phyloP scores from a whole-genome alignment of 2,888 invertebrate species.

The Mimachlamys varia region DNA sequence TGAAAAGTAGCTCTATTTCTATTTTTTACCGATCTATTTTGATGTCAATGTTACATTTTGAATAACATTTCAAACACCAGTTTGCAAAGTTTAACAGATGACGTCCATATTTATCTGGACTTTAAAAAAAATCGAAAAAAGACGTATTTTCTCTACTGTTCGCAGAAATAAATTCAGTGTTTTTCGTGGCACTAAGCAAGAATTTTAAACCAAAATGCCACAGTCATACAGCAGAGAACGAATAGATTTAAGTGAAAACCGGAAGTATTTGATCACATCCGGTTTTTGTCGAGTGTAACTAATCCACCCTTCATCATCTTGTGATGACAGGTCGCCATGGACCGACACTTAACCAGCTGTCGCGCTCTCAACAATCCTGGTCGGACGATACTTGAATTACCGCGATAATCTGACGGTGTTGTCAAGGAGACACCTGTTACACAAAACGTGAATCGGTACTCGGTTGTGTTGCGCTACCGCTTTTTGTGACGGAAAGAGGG shows the following conservation, averaged over 20 bases:
- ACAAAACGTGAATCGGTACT: not conserved
- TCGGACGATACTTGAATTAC: not conserved
- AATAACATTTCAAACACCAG: too few relatives aligned
- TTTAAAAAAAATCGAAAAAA: too few relatives aligned
- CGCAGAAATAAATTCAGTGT: too few relatives aligned
- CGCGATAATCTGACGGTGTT: not conserved
- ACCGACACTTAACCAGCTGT: not conserved
- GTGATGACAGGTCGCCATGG: not conserved
- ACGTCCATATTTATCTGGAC: too few relatives aligned
- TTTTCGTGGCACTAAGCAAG: too few relatives aligned
- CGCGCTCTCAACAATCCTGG: not conserved
- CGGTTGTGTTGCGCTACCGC: not conserved
- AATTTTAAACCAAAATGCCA: not conserved
- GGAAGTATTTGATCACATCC: not conserved
- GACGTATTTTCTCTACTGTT: too few relatives aligned
- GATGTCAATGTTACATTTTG: too few relatives aligned
- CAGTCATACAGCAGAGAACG: not conserved
- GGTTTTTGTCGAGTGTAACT: not conserved
- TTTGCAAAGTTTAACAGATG: too few relatives aligned
- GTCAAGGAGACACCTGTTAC: not conserved
- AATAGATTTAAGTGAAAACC: not conserved
- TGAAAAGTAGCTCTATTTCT: too few relatives aligned
- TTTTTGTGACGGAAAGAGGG: not conserved
- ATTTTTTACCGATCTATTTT: too few relatives aligned
- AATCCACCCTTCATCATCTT: not conserved